Evolutionary conservation across 2,797 vertebrate genomes (phyloP).

Genomic region (Cirrhinus mrigala): DNA sequence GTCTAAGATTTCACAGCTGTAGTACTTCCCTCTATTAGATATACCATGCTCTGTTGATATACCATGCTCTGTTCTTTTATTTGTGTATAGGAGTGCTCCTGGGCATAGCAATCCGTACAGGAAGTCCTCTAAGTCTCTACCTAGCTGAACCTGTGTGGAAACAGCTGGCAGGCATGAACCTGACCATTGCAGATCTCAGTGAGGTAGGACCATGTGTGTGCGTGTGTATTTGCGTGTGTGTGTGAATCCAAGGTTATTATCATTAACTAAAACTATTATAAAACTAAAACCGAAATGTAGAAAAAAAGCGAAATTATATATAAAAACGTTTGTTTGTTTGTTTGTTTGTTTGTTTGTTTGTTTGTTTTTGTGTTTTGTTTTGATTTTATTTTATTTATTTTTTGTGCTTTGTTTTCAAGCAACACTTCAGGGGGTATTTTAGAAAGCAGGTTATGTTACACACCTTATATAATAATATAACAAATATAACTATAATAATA

Average conservation of each 20-base stretch:
- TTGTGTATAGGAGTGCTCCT: slow-evolving; percentile 88
- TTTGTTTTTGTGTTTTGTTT: too few relatives aligned
- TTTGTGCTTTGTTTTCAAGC: background rate
- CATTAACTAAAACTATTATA: background rate
- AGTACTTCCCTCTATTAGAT: background rate
- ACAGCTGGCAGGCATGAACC: slow-evolving; percentile 97
- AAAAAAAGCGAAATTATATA: background rate
- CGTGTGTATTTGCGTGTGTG: slow-evolving; percentile 15
- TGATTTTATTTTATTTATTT: background rate
- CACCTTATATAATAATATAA: background rate
- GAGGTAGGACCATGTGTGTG: slow-evolving; percentile 81
- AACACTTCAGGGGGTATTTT: background rate
- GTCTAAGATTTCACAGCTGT: background rate
- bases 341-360: background rate
- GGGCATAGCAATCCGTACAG: slow-evolving; percentile 96
- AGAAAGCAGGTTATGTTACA: background rate
- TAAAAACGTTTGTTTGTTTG: background rate
- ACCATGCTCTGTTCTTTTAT: slow-evolving; percentile 14
- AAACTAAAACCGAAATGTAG: background rate
- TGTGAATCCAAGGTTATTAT: background rate
- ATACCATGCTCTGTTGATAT: background rate
- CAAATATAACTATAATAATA: background rate
- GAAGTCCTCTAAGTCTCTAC: slow-evolving; percentile 96
- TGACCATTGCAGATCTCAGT: slow-evolving; percentile 99
- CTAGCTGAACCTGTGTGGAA: slow-evolving; percentile 99